A percentile compares a stretch with the other conserved stretches of the same genome.
phyloP scores from a whole-genome alignment of 2,888 invertebrate species.

The Coelopa pilipes region DNA sequence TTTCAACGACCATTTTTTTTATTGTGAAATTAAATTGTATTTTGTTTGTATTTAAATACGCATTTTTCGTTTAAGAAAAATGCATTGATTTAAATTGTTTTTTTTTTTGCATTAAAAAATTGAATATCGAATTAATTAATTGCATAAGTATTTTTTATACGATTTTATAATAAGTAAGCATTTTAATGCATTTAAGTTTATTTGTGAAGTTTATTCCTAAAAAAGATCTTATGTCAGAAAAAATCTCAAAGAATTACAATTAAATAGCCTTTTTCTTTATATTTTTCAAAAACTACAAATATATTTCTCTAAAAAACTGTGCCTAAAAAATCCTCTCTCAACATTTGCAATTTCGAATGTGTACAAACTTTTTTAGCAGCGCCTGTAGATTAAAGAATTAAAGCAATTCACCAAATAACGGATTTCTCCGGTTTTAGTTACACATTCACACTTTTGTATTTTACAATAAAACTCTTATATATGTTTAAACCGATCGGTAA shows the following conservation, averaged over 20 bases:
- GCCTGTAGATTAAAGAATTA: slow-evolving; percentile 5
- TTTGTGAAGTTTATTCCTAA: no score
- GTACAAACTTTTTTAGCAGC: slow-evolving; percentile 22
- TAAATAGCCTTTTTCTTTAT: background rate
- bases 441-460: slow-evolving; percentile 25
- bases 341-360: slow-evolving; percentile 14
- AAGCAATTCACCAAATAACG: background rate
- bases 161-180: no score
- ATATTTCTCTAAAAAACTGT: slow-evolving; percentile 8
- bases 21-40: background rate
- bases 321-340: slow-evolving; percentile 20
- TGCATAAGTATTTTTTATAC: no score
- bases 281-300: background rate
- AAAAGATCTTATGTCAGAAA: background rate
- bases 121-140: no score
- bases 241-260: background rate
- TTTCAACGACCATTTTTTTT: background rate
- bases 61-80: slow-evolving; percentile 49
- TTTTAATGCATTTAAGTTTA: no score
- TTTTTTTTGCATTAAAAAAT: no score
- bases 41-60: background rate
- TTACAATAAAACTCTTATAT: background rate
- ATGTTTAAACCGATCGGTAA: background rate
- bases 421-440: background rate
- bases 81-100: slow-evolving; percentile 25